Evolutionary conservation across 2,888 invertebrate genomes (phyloP).

Genomic region (Chloroclysta siterata): DNA sequence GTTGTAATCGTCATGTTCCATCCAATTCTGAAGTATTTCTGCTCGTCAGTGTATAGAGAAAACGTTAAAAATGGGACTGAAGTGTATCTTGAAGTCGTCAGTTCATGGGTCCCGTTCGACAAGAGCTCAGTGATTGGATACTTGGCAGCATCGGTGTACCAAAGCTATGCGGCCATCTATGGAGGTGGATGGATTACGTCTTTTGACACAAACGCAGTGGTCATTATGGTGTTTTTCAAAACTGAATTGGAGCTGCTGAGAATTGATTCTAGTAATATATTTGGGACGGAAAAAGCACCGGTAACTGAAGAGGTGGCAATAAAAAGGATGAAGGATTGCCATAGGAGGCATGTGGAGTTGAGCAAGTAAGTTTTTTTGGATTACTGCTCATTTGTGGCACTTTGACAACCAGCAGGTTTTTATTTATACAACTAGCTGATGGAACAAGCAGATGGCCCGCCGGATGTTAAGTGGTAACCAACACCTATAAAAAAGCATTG

Average conservation of each 20-base stretch:
- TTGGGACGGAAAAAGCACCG: slow-evolving; percentile 48
- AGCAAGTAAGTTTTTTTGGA: slow-evolving; percentile 63
- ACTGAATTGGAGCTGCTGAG: slow-evolving; percentile 66
- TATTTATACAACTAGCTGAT: too few species aligned
- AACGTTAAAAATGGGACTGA: slow-evolving; percentile 63
- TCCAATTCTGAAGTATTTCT: slow-evolving; percentile 63
- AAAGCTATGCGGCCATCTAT: slow-evolving; percentile 69
- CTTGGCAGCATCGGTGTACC: slow-evolving; percentile 58
- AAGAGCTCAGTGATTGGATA: slow-evolving; percentile 63
- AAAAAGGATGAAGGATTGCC: slow-evolving; percentile 60
- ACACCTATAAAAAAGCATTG: too few species aligned
- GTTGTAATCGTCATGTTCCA: slow-evolving; percentile 63
- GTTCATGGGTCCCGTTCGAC: slow-evolving; percentile 75
- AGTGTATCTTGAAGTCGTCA: slow-evolving; percentile 66
- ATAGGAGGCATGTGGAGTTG: slow-evolving; percentile 64
- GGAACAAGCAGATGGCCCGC: too few species aligned
- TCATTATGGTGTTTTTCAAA: slow-evolving; percentile 75
- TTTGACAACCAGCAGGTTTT: too few species aligned
- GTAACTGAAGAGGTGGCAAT: slow-evolving; percentile 44
- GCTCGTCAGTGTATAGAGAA: slow-evolving; percentile 56
- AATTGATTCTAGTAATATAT: slow-evolving; percentile 62
- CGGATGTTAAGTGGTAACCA: too few species aligned
- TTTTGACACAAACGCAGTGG: slow-evolving; percentile 72
- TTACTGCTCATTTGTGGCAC: neutral
- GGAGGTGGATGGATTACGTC: slow-evolving; percentile 77